Base-by-base conservation (phyloP, 2,888 invertebrate genomes). In the Frankliniella intonsa region DNA sequence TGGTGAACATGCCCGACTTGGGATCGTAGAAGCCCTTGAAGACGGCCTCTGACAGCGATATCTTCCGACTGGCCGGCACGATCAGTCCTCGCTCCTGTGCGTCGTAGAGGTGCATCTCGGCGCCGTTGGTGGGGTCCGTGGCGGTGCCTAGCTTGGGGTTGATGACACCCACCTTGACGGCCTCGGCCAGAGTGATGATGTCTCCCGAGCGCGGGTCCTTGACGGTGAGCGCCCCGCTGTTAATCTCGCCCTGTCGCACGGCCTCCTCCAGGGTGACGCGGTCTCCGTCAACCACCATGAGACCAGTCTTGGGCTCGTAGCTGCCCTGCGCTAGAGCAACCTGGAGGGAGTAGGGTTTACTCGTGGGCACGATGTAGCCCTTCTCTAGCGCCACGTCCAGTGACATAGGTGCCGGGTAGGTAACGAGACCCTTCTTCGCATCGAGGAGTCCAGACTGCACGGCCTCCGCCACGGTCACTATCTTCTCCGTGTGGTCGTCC, bases 1-100 rank as follows among this genome's bases (percentile, higher is more conserved):
- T 94, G 65, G 93, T 93, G 86, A 96, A 94, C 86, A 94, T 92
- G 80, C 97, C 96, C 62, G 94, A 93, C 85, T 92, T 91, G 0
- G 94, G 93, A 89, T 97, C 95, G 86, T 96, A 97, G 84, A 95
- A 92, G n/a, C 96, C 96, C 88, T 95, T 94, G 86, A 94, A 94
- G n/a, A 97, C 93, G 2, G 97, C 97, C 89, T 96, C 96, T 0
- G 95, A 94, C 50, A 97, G 89, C 83, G 95, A 95, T 84, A 95
- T 92, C 87, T 94, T 94, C 82, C 93, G 92, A 87, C 95, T 94
- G 76, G 95, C 93, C 12, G 95, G 94, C 10, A 96, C 91, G 81
- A 96, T 92, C 51, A 96, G 89, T 50, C 96, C 95, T 82, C 94
- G 92, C 85, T 95, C 94, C 51, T 95, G 91, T 3, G 97, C 97